phyloP scores from a whole-genome alignment of 2,797 vertebrate species.

The Peromyscus nudipes region DNA sequence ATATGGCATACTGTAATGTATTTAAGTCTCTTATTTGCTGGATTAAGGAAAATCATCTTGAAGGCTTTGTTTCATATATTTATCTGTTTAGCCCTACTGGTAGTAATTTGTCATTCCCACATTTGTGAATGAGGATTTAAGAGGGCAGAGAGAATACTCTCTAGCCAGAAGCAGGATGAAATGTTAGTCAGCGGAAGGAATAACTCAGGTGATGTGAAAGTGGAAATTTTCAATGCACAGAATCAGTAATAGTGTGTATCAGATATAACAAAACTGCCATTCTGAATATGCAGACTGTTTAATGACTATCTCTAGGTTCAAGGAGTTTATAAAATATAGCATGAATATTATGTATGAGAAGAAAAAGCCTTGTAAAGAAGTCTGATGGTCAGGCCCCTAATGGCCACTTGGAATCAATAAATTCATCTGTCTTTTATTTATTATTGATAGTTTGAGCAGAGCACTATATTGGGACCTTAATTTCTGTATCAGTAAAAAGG shows the following conservation, averaged over 20 bases:
- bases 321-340: not conserved
- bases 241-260: not conserved
- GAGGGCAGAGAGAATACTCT: not conserved
- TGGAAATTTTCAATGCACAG: not conserved
- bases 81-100: not conserved
- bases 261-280: not conserved
- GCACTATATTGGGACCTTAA: not conserved
- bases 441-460: not conserved
- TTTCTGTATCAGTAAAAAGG: conserved; percentile 32
- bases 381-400: not conserved
- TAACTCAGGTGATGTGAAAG: not conserved
- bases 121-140: not conserved
- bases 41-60: not conserved
- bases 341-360: not conserved
- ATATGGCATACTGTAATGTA: not conserved
- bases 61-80: not conserved
- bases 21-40: not conserved
- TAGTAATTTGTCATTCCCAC: not conserved
- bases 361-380: not conserved
- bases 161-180: not conserved
- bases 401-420: not conserved
- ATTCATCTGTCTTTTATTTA: conserved; percentile 21
- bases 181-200: not conserved
- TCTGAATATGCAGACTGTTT: not conserved
- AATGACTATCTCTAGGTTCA: not conserved